A percentile compares a stretch with the other conserved stretches of the same genome.
Evolutionary conservation across 2,113 vertebrate genomes (phyloP).

Genomic region (Passer montanus): DNA sequence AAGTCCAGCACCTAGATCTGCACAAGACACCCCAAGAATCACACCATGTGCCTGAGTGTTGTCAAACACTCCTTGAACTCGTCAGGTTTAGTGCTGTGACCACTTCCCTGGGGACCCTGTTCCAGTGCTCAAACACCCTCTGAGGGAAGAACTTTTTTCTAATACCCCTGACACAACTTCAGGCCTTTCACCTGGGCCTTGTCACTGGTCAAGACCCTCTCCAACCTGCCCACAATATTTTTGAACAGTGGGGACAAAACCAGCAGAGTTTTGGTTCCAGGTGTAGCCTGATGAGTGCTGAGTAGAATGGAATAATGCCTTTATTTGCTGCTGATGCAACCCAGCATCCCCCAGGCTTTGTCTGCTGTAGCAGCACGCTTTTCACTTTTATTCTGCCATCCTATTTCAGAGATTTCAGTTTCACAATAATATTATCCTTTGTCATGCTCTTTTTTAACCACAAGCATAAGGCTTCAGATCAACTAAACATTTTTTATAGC

Average conservation of each 20-base stretch:
- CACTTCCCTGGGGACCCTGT: not conserved
- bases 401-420: not conserved
- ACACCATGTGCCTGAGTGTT: not conserved
- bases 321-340: not conserved
- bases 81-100: not conserved
- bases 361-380: not conserved
- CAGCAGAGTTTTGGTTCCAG: not conserved
- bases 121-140: rapidly evolving
- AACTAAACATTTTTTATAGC: not conserved
- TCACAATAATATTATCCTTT: not conserved
- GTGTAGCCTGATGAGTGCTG: not conserved
- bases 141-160: not conserved
- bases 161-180: not conserved
- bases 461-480: not conserved
- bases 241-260: not conserved
- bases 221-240: not conserved
- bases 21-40: not conserved
- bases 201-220: too few species aligned
- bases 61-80: not conserved
- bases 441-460: not conserved
- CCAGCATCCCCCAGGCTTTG: not conserved
- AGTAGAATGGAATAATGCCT: not conserved
- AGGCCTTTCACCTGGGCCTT: not conserved
- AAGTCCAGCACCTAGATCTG: not conserved
- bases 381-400: not conserved